A percentile compares a stretch with the other conserved stretches of the same genome.
These are phyloP conservation scores for Rhinichthys osculus DNA, from an alignment of 2,797 vertebrate genomes.

Conservation along the genomic window DNA sequence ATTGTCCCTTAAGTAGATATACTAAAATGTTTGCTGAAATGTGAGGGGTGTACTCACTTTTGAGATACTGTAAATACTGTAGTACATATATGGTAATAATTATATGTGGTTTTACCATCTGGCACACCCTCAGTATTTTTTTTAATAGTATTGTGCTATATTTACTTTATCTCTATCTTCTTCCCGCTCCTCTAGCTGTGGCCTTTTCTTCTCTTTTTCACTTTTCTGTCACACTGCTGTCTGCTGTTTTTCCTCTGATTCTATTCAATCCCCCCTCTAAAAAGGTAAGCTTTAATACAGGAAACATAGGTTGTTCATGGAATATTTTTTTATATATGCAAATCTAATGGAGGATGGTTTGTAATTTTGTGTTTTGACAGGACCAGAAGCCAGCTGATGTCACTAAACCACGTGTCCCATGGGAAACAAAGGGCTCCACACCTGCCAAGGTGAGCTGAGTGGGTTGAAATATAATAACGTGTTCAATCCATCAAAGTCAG, in stretches of 20 bases:
- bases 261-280: not conserved
- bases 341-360: not conserved
- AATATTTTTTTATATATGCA: not conserved
- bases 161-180: not conserved
- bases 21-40: too few relatives aligned
- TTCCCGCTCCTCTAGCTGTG: not conserved
- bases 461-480: not conserved
- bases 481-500: not conserved
- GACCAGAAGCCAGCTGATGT: conserved; percentile 90
- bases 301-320: too few relatives aligned
- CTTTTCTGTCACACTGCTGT: conserved; percentile 8
- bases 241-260: not conserved
- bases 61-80: too few relatives aligned
- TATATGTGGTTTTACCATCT: not conserved
- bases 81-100: not conserved
- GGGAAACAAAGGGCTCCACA: conserved; percentile 88
- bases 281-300: not conserved
- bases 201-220: not conserved
- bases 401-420: conserved; percentile 89
- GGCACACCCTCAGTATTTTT: not conserved
- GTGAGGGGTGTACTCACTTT: too few relatives aligned
- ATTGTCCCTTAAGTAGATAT: too few relatives aligned
- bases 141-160: too few relatives aligned
- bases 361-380: conserved; percentile 69
- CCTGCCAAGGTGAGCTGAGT: conserved; percentile 75